These are phyloP conservation scores for Aspidiotus destructor DNA, from an alignment of 2,888 invertebrate genomes.

Conservation along the genomic window DNA sequence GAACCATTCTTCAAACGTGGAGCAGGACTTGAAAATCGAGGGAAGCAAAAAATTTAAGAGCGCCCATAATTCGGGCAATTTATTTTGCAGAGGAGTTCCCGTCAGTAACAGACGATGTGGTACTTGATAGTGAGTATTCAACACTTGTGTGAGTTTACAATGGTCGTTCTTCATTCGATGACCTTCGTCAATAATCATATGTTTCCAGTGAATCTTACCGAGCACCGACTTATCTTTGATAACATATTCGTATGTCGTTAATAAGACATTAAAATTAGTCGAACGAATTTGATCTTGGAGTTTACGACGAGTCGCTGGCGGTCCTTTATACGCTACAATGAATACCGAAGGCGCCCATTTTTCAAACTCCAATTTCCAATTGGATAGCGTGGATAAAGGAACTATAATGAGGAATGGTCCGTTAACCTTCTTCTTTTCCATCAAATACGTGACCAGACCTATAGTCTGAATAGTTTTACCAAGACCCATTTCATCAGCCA, in stretches of 20 bases:
- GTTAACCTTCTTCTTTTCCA: conserved; percentile 96
- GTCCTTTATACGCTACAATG: conserved; percentile 86
- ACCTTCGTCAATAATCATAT: conserved; percentile 99
- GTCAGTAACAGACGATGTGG: conserved; percentile 91
- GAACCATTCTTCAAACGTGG: conserved; percentile 99
- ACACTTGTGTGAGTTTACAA: conserved; percentile 93
- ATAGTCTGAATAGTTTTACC: conserved; percentile 98
- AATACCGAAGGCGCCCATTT: conserved; percentile 95
- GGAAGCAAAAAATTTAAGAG: conserved; percentile 94
- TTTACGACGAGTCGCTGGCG: conserved; percentile 74
- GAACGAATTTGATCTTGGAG: conserved; percentile 81
- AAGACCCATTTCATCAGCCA: conserved; percentile 99
- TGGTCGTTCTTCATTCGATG: conserved; percentile 99
- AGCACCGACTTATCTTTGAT: conserved; percentile 95
- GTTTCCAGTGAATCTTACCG: conserved; percentile 96
- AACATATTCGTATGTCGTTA: conserved; percentile 98
- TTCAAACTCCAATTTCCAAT: conserved; percentile 98
- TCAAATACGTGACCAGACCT: conserved; percentile 87
- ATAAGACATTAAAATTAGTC: conserved; percentile 92
- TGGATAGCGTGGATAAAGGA: conserved; percentile 93
- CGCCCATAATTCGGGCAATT: conserved; percentile 96
- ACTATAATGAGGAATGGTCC: conserved; percentile 98
- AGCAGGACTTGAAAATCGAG: conserved; percentile 96
- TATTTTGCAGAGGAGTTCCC: conserved; percentile 96
- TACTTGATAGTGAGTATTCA: conserved; percentile 94